Evolutionary conservation across 2,797 vertebrate species (phyloP).

Genomic region (Darevskia nairensis): DNA sequence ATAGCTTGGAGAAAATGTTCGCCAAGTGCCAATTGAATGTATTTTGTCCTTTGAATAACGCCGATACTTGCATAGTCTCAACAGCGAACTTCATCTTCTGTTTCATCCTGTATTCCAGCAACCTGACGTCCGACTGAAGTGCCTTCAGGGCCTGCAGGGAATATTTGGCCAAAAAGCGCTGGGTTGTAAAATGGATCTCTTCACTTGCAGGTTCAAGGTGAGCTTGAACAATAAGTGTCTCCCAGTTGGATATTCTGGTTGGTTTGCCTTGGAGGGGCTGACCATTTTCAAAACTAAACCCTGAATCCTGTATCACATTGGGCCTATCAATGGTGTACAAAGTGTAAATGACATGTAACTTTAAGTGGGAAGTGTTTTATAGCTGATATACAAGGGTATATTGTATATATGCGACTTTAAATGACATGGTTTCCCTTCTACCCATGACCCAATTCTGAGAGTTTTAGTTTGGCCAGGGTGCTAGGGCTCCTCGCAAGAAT

Average conservation of each 20-base stretch:
- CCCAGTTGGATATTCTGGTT: neutral
- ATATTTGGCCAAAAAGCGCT: constrained; percentile 85
- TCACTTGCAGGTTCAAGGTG: constrained; percentile 93
- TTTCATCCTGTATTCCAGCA: constrained; percentile 76
- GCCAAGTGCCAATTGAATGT: no score
- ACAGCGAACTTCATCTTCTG: neutral
- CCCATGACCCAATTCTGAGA: neutral
- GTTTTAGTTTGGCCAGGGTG: neutral
- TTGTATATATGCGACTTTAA: neutral
- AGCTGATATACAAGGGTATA: no score
- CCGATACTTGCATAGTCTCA: neutral
- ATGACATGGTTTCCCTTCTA: no score
- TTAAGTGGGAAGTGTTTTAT: no score
- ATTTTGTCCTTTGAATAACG: neutral
- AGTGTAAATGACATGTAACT: no score
- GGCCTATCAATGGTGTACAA: neutral
- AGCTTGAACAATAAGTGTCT: constrained; percentile 35
- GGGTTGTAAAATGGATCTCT: constrained; percentile 88
- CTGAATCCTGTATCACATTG: constrained; percentile 12
- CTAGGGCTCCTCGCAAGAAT: neutral
- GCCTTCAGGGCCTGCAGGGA: constrained; percentile 86
- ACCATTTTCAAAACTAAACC: constrained; percentile 37
- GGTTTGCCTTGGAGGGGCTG: neutral
- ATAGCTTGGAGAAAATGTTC: neutral
- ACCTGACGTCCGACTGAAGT: constrained; percentile 90